Evolutionary conservation across 2,888 invertebrate genomes (phyloP).

Genomic region (Polyommatus iphigenia): DNA sequence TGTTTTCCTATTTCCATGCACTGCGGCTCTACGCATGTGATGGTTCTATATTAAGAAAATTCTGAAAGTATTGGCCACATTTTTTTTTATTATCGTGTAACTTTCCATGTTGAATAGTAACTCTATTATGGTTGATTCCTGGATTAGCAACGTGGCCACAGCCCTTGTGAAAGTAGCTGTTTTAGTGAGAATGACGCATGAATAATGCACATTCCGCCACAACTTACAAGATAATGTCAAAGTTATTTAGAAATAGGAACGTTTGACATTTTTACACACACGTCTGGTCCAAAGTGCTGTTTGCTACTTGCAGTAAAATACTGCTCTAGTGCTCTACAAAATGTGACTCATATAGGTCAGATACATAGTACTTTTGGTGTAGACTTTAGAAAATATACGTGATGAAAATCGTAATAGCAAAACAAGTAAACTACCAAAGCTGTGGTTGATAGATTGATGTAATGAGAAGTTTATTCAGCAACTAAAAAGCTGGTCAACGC

Average conservation of each 20-base stretch:
- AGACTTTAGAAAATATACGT: too few species aligned
- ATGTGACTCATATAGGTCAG: not conserved
- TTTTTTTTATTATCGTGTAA: too few species aligned
- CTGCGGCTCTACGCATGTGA: too few species aligned
- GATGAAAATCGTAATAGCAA: not conserved
- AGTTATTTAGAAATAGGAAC: not conserved
- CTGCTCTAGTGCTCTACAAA: not conserved
- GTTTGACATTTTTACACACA: not conserved
- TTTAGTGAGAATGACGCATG: constrained; percentile 2
- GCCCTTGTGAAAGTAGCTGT: not conserved
- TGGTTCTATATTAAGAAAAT: too few species aligned
- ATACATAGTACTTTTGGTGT: not conserved
- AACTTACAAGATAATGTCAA: not conserved
- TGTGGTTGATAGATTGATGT: too few species aligned
- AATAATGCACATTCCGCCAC: constrained; percentile 7
- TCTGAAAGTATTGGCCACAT: too few species aligned
- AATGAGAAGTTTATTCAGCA: too few species aligned
- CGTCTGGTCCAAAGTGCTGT: not conserved
- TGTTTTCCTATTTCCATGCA: too few species aligned
- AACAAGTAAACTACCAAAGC: too few species aligned
- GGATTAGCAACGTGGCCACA: not conserved
- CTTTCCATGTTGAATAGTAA: not conserved
- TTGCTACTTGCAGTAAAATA: not conserved
- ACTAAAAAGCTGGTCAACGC: too few species aligned
- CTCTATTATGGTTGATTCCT: not conserved